Conservation (phyloP, 1,140 invertebrate genomes). For the Kradibia gibbosae region DNA sequence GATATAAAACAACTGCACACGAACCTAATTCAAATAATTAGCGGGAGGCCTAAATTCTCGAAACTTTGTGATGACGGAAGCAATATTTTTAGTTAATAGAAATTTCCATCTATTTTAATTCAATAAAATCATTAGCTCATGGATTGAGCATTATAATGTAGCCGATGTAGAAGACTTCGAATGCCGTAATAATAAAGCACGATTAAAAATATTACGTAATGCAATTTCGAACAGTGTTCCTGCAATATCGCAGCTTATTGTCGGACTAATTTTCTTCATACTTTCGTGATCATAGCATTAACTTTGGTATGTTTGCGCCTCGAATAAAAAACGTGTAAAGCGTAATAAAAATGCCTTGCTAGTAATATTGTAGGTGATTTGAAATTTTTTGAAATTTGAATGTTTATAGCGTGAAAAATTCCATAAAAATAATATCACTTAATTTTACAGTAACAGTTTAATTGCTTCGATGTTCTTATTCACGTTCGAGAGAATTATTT, state of each 20-base stretch:
- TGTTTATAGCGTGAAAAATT: no score
- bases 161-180: background rate
- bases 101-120: background rate
- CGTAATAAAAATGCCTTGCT: background rate
- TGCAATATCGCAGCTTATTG: background rate
- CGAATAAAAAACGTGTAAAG: no score
- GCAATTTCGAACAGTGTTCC: background rate
- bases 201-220: background rate
- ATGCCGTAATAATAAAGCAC: background rate
- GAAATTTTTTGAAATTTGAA: background rate
- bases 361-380: background rate
- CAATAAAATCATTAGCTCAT: background rate
- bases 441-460: no score
- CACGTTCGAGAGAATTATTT: no score
- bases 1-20: no score
- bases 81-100: background rate
- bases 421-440: no score
- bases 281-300: background rate
- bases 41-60: background rate
- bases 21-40: background rate
- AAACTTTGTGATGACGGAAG: background rate
- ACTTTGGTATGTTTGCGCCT: background rate
- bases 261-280: constrained; percentile 4
- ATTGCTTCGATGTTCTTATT: no score
- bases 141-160: background rate